Evolutionary conservation across 2,113 vertebrate species (phyloP).

Genomic region (Thalassarche chlororhynchos): DNA sequence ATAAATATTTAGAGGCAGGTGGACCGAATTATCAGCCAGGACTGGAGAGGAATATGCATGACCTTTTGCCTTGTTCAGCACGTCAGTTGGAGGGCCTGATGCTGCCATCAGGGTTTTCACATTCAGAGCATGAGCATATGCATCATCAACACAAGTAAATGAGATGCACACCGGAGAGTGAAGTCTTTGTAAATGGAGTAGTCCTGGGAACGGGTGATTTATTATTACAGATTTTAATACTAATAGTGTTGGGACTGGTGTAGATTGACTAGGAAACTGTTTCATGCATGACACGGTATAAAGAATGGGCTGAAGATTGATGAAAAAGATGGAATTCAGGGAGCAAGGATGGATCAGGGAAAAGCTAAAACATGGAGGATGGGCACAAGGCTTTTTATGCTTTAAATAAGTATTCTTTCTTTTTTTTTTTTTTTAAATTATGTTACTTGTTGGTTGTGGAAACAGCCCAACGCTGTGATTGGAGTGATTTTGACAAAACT

Average conservation of each 20-base stretch:
- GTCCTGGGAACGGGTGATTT: slow-evolving; percentile 2
- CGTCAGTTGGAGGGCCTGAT: not conserved
- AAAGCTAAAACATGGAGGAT: not conserved
- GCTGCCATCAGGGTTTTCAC: not conserved
- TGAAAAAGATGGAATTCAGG: not conserved
- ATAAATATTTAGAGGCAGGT: not conserved
- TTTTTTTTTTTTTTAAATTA: not conserved
- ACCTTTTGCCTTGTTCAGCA: not conserved
- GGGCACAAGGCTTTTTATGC: not conserved
- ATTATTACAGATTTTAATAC: slow-evolving; percentile 16
- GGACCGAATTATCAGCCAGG: not conserved
- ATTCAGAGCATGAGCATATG: not conserved
- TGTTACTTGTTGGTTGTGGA: not conserved
- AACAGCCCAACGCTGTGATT: not conserved
- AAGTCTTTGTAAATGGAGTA: not conserved
- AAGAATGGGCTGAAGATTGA: not conserved
- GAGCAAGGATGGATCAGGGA: not conserved
- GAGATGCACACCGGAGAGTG: not conserved
- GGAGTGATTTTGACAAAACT: not conserved
- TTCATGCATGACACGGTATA: not conserved
- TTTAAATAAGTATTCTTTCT: not conserved
- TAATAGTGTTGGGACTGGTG: not conserved
- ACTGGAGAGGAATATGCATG: not conserved
- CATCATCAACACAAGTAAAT: not conserved
- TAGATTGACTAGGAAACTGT: not conserved